Conservation (phyloP, 1,140 invertebrate species). For the Aporrectodea caliginosa region DNA sequence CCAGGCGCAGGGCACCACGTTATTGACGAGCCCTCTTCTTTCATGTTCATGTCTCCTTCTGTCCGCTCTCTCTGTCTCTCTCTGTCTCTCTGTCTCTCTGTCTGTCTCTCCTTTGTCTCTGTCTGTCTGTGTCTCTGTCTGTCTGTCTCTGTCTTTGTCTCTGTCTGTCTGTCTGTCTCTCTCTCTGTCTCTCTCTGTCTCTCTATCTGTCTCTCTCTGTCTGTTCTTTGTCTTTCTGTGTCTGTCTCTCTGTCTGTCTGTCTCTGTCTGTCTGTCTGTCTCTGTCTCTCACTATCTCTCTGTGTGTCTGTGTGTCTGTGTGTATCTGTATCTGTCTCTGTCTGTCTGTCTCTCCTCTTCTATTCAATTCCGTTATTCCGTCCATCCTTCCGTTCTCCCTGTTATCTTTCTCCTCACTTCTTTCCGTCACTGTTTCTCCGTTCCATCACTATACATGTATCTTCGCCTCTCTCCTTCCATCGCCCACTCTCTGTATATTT, state of each 20-base stretch:
- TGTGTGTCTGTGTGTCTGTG: neutral
- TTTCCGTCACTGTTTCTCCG: no score
- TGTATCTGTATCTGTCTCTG: neutral
- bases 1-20: no score
- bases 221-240: neutral
- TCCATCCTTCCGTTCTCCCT: neutral
- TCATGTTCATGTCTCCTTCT: no score
- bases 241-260: neutral
- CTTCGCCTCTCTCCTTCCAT: no score
- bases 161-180: neutral
- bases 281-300: neutral
- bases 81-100: neutral
- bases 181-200: neutral
- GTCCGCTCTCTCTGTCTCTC: no score
- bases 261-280: constrained; percentile 1
- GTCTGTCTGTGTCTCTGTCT: neutral
- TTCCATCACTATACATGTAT: no score
- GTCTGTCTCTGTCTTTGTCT: neutral
- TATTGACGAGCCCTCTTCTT: no score
- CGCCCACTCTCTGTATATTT: neutral
- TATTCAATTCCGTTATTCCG: neutral
- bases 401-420: no score
- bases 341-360: neutral
- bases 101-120: neutral
- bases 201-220: neutral